Evolutionary conservation across 2,888 invertebrate species (phyloP), one percentile per base, ranked within the genome.

Genomic region (Ctenicera cuprea): DNA sequence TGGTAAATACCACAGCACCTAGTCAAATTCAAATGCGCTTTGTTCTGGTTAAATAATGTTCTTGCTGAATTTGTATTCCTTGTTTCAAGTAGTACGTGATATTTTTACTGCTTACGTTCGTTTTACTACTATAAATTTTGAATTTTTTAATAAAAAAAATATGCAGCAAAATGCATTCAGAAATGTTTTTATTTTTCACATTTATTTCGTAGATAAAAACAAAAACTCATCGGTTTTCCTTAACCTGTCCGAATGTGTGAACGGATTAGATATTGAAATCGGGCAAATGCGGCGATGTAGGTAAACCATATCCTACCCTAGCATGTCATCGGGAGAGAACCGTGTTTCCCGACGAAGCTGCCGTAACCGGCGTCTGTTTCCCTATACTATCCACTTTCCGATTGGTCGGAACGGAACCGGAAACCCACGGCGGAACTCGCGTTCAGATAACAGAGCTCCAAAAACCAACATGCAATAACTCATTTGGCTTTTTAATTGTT

Each of bases 401-500:
- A 77, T 77, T 73, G 78, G 76, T 67, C 70, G 75, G 68, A 75
- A 74, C 79, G 76, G 77, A 77, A 76, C 75, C 77, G 79, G 79
- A 80, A 80, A 79, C 77, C 78, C 72, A 71, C 72, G 63, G 48
- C 79, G 79, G 77, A 77, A 78, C 73, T 73, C 70, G 73, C 75
- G 76, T 76, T 76, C 77, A 78, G 79, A 79, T 79, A 79, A 77
- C 78, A 73, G 71, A 74, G 72, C 73, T 77, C 77, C 75, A 76
- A 75, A 78, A 78, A 77, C 78, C 79, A 74, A 76, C 76, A 74
- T 77, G 76, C 79, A 79, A 79, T 80, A 79, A 79, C 78, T 80
- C 79, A 80, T 79, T 78, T 77, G 79, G 77, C 78, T 80, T 79
- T 80, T 78, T 80, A 79, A 80, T 79, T 79, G 79, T 76, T 78